These are phyloP conservation scores for Coilia nasus DNA, from an alignment of 2,797 vertebrate genomes.

Conservation along the genomic window DNA sequence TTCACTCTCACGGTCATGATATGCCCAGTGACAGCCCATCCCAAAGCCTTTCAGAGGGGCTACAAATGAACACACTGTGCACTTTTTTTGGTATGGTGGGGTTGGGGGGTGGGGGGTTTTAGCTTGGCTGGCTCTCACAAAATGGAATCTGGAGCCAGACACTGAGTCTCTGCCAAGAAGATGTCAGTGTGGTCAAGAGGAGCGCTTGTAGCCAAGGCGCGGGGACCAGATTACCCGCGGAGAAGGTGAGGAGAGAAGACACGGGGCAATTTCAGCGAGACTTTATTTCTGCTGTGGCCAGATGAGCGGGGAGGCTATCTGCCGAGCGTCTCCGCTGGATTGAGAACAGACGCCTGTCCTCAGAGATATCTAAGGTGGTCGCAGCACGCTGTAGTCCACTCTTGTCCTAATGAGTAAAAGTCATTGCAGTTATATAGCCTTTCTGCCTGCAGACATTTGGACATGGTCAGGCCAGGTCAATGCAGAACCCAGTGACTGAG, in stretches of 20 bases:
- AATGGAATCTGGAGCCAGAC: constrained; percentile 57
- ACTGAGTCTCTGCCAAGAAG: constrained; percentile 59
- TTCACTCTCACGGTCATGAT: constrained; percentile 17
- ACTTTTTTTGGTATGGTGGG: constrained; percentile 21
- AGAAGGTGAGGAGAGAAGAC: constrained; percentile 58
- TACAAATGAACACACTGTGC: constrained; percentile 51
- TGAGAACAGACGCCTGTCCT: constrained; percentile 50
- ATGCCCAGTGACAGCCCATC: constrained; percentile 55
- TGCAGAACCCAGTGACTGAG: neutral
- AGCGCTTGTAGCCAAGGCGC: constrained; percentile 57
- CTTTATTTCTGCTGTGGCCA: constrained; percentile 55
- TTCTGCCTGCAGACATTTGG: neutral
- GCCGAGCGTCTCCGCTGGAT: constrained; percentile 53
- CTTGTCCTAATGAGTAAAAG: constrained; percentile 46
- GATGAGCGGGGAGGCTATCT: constrained; percentile 53
- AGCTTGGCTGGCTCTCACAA: constrained; percentile 52
- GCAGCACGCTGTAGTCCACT: constrained; percentile 39
- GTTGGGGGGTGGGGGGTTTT: constrained; percentile 31
- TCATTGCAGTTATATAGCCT: constrained; percentile 32
- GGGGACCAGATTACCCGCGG: constrained; percentile 63
- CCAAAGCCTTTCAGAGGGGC: constrained; percentile 34
- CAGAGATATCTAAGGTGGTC: constrained; percentile 50
- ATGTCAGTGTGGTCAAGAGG: constrained; percentile 61
- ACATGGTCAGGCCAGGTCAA: neutral
- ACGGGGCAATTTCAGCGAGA: constrained; percentile 53